phyloP scores from a whole-genome alignment of 2,797 vertebrate species.

The Propithecus deckenii region DNA sequence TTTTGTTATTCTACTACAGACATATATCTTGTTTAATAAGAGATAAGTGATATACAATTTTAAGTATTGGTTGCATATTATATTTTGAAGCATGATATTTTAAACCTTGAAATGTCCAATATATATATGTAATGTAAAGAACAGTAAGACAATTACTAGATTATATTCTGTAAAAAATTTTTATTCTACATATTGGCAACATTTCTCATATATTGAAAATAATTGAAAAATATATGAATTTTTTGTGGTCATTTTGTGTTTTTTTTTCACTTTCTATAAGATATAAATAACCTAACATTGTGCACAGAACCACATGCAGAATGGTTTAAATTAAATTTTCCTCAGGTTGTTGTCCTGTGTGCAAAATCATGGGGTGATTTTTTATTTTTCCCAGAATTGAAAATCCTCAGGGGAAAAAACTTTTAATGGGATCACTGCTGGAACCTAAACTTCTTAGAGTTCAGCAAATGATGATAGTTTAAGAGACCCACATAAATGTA shows the following conservation, averaged over 20 bases:
- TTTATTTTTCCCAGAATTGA: background rate
- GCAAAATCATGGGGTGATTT: background rate
- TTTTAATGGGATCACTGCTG: conserved; percentile 44
- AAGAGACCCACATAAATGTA: conserved; percentile 5
- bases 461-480: background rate
- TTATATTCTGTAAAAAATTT: background rate
- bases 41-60: background rate
- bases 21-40: background rate
- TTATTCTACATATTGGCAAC: background rate
- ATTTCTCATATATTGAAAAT: background rate
- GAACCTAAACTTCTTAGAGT: conserved; percentile 17
- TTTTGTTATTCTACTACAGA: background rate
- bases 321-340: conserved; percentile 43
- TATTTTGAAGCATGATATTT: background rate
- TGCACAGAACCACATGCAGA: background rate
- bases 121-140: background rate
- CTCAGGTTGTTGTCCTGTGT: background rate
- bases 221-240: background rate
- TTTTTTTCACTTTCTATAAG: background rate
- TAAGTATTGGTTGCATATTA: background rate
- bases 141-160: background rate
- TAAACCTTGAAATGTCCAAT: background rate
- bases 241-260: background rate
- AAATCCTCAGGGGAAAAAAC: background rate
- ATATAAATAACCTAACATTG: background rate